Evolutionary conservation across 2,888 invertebrate genomes (phyloP), one percentile per base, ranked within the genome.

Genomic region (Proisotoma minuta): DNA sequence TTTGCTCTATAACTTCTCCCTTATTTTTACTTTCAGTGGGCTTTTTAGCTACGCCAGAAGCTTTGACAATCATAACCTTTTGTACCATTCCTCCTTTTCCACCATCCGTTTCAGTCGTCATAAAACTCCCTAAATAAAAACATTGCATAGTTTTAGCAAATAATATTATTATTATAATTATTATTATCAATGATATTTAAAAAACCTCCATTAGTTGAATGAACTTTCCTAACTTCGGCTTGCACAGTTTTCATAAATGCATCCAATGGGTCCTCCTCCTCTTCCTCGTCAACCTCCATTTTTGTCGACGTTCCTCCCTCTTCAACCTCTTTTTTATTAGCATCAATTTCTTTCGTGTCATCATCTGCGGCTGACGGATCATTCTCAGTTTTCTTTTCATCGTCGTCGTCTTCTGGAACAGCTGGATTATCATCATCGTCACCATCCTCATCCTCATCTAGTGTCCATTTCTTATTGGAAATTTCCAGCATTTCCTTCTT

Each of bases 1-100:
- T 97, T 77, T 96, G 97, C 78, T 99, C 97, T 76, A 99, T 94
- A n/a, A 99, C 81, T 79, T 99, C 98, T 58, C 99, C 99, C 76
- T 97, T 96, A 73, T 89, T 86, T 73, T 87, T 87, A 26, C 83
- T 82, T 29, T 84, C 82, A 48, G 75, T 74, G 68, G 85, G 85
- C 75, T 89, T 88, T 24, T 49, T 49, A 77, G 92, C 92, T 0
- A 91, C 90, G 3, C 90, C 86, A 4, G 91, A 91, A 0, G 89
- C 88, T 63, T 76, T 71, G 2, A 92, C 83, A 60, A 92, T 89
- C 1, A 91, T 87, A 1, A 91, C 83, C 18, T 87, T 86, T 60
- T 78, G 76, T 29, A 75, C 75, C 61, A 76, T 76, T 3, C 62
- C n/a, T n/a, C n/a, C 67, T 65, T 69, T 43, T 18, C 62, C 34